A percentile compares a stretch with the other conserved stretches of the same genome.
These are phyloP conservation scores for Hydractinia symbiolongicarpus DNA, from an alignment of 30 jellyfish, hydroid and myxozoan genomes.

Conservation along the genomic window DNA sequence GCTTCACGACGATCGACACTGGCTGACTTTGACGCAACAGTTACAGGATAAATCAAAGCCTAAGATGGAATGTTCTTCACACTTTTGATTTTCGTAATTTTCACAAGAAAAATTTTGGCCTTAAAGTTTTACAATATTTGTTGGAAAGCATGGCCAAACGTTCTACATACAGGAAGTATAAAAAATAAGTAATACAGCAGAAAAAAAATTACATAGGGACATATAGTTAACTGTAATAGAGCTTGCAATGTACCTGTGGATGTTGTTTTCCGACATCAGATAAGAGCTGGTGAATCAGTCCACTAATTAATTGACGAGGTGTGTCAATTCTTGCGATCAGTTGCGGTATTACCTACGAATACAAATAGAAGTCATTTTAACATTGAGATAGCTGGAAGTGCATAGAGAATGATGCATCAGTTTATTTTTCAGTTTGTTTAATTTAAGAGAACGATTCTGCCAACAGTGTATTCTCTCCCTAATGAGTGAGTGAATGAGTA, in stretches of 20 bases:
- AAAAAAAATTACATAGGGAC: not conserved
- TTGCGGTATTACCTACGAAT: conserved; percentile 93
- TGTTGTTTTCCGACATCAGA: conserved; percentile 96
- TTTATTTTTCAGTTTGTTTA: not conserved
- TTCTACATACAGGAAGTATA: not conserved
- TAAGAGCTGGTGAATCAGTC: conserved; percentile 78
- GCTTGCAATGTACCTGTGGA: conserved; percentile 73
- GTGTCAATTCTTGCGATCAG: conserved; percentile 96
- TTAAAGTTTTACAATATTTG: not conserved
- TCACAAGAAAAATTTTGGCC: not conserved
- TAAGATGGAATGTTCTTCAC: conserved; percentile 12
- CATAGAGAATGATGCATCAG: not conserved
- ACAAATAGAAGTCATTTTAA: not conserved
- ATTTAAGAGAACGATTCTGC: no score
- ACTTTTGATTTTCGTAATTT: not conserved
- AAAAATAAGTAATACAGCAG: not conserved
- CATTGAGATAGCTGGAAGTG: not conserved
- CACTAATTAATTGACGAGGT: conserved; percentile 81
- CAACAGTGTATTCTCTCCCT: no score
- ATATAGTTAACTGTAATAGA: not conserved
- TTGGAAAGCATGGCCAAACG: not conserved
- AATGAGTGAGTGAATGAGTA: no score
- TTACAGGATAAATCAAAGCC: conserved; percentile 97
- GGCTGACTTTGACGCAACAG: conserved; percentile 92
- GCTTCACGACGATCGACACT: conserved; percentile 82